Base-by-base conservation (phyloP, 53 echinoderm and acorn worm species). In the Temnopleurus reevesii region DNA sequence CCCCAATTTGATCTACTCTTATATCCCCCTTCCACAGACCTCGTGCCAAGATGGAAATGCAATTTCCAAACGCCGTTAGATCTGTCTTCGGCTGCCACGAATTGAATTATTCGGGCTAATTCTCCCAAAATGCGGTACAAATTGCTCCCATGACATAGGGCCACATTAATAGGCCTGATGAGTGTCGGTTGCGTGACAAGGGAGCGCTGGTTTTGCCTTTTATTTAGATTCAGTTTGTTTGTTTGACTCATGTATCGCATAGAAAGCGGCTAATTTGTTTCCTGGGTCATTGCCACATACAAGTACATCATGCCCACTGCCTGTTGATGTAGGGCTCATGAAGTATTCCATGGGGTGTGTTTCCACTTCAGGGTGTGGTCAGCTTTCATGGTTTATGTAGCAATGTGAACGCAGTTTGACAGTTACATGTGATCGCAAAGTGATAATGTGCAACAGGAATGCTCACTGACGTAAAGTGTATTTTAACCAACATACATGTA, bases 1-100 rank as follows among this genome's bases (percentile, higher is more conserved):
- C 51, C 51, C 80, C 36, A 53, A 83, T 83, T 53, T 29, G 71
- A 87, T 87, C 49, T 54, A 46, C 31, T 45, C 55, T 60, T 87
- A 66, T 87, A 49, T 65, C 46, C 27, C 60, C 27, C 34, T 44
- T 46, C 38, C 60, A 59, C 26, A 60, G 60, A 49, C 13, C 13
- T 44, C 19, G 27, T 51, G 71, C 88, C 88, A 87, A 87, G 29
- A 66, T 66, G 88, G 71, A 87, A 66, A 66, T 66, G 65, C 53
- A 87, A 66, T 87, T 66, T 66, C 66, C 88, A 87, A 33, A 46
- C 29, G 18, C 30, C 36, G 46, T 57, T 55, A 35, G 19, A 71
- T 87, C 88, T 87, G 88, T 87, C 88, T 87, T 87, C 88, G 53
- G 88, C 88, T 66, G 31, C 51, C 15, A 53, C 53, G 88, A 87